phyloP scores from a whole-genome alignment of 1,140 invertebrate genomes.

The Phthorimaea operculella region DNA sequence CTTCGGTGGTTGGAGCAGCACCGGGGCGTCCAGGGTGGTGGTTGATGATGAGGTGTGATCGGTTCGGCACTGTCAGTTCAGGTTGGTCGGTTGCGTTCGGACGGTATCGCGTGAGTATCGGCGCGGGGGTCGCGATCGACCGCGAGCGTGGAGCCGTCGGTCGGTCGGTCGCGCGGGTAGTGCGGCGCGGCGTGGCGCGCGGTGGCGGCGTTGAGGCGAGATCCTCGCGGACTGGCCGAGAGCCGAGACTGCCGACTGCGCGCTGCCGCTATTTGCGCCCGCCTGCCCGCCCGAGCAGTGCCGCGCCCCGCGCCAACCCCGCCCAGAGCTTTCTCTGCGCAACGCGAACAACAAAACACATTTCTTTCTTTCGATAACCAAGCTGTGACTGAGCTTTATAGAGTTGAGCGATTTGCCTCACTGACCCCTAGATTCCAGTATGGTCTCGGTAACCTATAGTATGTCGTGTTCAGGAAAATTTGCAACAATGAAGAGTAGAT shows the following conservation, averaged over 20 bases:
- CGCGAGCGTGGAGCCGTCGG: slow-evolving; percentile 17
- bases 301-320: slow-evolving; percentile 35
- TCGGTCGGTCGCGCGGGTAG: slow-evolving; percentile 14
- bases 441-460: too few species aligned
- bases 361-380: slow-evolving; percentile 18
- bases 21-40: slow-evolving; percentile 15
- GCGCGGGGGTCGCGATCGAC: slow-evolving; percentile 3
- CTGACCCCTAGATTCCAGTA: slow-evolving; percentile 10
- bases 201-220: slow-evolving; percentile 15
- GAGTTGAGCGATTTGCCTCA: slow-evolving; percentile 9
- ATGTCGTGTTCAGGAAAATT: too few species aligned
- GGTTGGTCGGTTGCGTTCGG: background rate
- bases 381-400: slow-evolving; percentile 15
- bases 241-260: slow-evolving; percentile 31
- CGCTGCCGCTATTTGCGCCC: slow-evolving; percentile 57
- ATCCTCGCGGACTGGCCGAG: slow-evolving; percentile 26
- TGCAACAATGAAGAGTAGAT: too few species aligned
- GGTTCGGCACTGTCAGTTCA: background rate
- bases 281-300: slow-evolving; percentile 37
- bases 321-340: slow-evolving; percentile 60
- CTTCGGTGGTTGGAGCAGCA: slow-evolving; percentile 17
- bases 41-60: background rate
- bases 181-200: slow-evolving; percentile 13
- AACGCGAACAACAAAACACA: slow-evolving; percentile 37
- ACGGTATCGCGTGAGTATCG: background rate